These are phyloP conservation scores for Acleris literana DNA, from an alignment of 2,888 invertebrate genomes.

Conservation along the genomic window DNA sequence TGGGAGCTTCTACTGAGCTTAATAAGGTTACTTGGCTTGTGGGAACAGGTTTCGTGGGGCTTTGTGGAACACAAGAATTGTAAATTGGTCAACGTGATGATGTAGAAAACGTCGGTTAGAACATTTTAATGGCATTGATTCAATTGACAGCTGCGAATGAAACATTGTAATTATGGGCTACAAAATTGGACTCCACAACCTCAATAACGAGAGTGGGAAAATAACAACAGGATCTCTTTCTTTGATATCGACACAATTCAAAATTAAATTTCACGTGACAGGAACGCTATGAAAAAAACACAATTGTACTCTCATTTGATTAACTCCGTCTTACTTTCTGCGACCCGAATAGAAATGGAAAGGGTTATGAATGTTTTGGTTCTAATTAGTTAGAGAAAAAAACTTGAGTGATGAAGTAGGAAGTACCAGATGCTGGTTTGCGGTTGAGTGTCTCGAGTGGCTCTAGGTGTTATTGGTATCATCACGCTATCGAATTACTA, in stretches of 20 bases:
- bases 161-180: slow-evolving; percentile 24
- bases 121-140: slow-evolving; percentile 44
- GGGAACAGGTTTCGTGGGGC: slow-evolving; percentile 44
- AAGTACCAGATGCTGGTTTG: slow-evolving; percentile 18
- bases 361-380: slow-evolving; percentile 32
- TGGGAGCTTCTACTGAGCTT: slow-evolving; percentile 30
- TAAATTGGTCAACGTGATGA: slow-evolving; percentile 50
- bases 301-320: slow-evolving; percentile 32
- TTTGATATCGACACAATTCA: not conserved
- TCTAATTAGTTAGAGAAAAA: slow-evolving; percentile 27
- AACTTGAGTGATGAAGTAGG: slow-evolving; percentile 14
- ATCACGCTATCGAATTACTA: slow-evolving; percentile 30
- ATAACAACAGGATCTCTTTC: slow-evolving; percentile 8
- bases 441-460: slow-evolving; percentile 11
- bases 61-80: slow-evolving; percentile 55
- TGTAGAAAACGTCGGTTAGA: slow-evolving; percentile 60
- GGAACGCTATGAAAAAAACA: slow-evolving; percentile 30
- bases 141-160: slow-evolving; percentile 38
- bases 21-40: slow-evolving; percentile 38
- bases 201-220: slow-evolving; percentile 10
- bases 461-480: slow-evolving; percentile 30
- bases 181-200: slow-evolving; percentile 9
- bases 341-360: slow-evolving; percentile 32
- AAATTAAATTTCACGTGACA: slow-evolving; percentile 22
- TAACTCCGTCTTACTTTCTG: slow-evolving; percentile 29